Conservation (phyloP, 2,113 vertebrate genomes). For the Sapayoa aenigma region DNA sequence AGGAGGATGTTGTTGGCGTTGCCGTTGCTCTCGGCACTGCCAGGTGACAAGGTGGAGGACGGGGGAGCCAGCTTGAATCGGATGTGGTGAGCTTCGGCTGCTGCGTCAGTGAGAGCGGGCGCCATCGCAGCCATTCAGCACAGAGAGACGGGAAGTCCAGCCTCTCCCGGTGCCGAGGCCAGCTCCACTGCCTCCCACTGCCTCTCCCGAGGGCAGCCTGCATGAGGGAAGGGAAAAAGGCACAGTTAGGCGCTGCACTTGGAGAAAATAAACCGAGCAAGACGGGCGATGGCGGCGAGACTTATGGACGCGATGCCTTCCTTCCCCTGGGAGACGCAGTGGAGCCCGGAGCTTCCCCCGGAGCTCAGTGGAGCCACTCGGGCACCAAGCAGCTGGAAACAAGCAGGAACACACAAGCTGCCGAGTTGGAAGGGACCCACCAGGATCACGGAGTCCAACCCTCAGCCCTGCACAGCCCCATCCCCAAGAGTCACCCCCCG, state of each 20-base stretch:
- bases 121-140: slow-evolving; percentile 99
- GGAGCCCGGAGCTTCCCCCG: too few species aligned
- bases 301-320: fast-evolving
- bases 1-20: slow-evolving; percentile 92
- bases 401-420: fast-evolving
- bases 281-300: fast-evolving
- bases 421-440: background rate
- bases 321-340: background rate
- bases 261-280: fast-evolving
- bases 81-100: slow-evolving; percentile 99
- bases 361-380: fast-evolving
- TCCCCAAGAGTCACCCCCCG: background rate
- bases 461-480: background rate
- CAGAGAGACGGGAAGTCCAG: slow-evolving; percentile 90
- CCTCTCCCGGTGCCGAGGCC: slow-evolving; percentile 84
- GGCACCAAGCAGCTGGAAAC: background rate
- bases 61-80: slow-evolving; percentile 99
- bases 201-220: slow-evolving; percentile 88
- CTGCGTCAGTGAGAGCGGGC: slow-evolving; percentile 99
- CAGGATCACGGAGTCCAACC: background rate
- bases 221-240: background rate
- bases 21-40: slow-evolving; percentile 94
- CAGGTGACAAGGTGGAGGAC: slow-evolving; percentile 93
- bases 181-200: slow-evolving; percentile 88
- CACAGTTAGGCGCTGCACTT: background rate